Conservation (phyloP, 2,888 invertebrate species). For the Rhamphomyia laevipes region DNA sequence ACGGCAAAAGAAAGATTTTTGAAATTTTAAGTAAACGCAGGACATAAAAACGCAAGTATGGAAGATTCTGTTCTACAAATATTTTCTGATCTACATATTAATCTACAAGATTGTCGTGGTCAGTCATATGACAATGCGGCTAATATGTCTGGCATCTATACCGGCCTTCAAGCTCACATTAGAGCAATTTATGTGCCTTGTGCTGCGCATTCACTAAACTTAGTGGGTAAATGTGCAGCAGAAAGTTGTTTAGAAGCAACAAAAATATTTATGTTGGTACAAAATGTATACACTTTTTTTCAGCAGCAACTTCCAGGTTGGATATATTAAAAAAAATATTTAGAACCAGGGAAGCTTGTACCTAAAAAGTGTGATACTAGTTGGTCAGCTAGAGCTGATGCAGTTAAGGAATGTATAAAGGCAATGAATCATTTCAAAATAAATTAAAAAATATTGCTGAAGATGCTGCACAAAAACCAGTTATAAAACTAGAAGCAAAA, state of each 20-base stretch:
- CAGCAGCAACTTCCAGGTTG: constrained; percentile 8
- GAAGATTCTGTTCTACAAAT: background rate
- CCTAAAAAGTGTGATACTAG: constrained; percentile 1
- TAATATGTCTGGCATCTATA: constrained; percentile 24
- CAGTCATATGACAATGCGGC: constrained; percentile 23
- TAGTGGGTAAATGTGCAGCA: constrained; percentile 14
- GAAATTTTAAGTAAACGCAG: background rate
- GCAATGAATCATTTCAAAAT: no score
- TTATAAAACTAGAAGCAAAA: no score
- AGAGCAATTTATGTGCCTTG: constrained; percentile 22
- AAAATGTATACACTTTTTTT: constrained; percentile 8
- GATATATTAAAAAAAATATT: background rate
- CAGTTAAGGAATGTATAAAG: background rate
- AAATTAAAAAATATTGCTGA: no score
- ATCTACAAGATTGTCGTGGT: background rate
- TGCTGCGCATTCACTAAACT: constrained; percentile 22
- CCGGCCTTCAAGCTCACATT: constrained; percentile 23
- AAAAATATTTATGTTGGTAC: constrained; percentile 6
- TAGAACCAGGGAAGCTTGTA: background rate
- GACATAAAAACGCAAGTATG: background rate
- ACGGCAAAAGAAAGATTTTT: background rate
- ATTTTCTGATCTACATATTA: background rate
- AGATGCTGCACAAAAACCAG: no score
- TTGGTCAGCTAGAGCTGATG: constrained; percentile 8
- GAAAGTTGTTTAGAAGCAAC: constrained; percentile 1